These are phyloP conservation scores for Lutjanus erythropterus DNA, from an alignment of 2,113 vertebrate genomes.

Conservation along the genomic window DNA sequence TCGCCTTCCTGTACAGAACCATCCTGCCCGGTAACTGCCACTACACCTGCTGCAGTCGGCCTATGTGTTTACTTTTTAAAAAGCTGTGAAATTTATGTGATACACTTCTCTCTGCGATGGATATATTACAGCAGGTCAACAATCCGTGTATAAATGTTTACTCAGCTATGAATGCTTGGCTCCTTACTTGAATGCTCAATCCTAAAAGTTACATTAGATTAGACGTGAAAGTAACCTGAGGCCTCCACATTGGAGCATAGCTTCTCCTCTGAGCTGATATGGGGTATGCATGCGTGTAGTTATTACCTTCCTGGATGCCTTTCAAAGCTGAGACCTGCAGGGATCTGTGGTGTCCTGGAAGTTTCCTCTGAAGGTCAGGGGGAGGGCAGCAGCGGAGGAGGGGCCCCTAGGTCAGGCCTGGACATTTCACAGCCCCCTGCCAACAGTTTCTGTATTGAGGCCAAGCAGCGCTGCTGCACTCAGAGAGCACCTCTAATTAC, in stretches of 20 bases:
- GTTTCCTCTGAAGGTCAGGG: slow-evolving; percentile 52
- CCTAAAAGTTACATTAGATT: slow-evolving; percentile 26
- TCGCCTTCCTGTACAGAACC: slow-evolving; percentile 97
- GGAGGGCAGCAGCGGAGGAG: slow-evolving; percentile 49
- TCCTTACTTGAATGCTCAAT: not conserved
- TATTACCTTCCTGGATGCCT: slow-evolving; percentile 52
- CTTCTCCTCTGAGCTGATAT: slow-evolving; percentile 41
- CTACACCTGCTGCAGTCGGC: not conserved
- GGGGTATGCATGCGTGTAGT: slow-evolving; percentile 59
- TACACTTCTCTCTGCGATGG: not conserved
- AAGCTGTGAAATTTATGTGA: slow-evolving; percentile 7
- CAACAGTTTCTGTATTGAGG: slow-evolving; percentile 54
- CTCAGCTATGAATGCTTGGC: slow-evolving; percentile 23
- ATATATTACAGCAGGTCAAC: slow-evolving; percentile 20
- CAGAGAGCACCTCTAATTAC: slow-evolving; percentile 57
- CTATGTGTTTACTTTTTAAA: slow-evolving; percentile 1
- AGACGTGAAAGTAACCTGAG: slow-evolving; percentile 22
- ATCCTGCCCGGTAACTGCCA: slow-evolving; percentile 90
- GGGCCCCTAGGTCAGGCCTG: slow-evolving; percentile 35
- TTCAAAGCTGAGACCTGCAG: slow-evolving; percentile 48
- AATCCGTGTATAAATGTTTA: slow-evolving; percentile 22
- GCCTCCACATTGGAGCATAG: not conserved
- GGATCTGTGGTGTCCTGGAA: slow-evolving; percentile 27
- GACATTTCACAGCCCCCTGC: slow-evolving; percentile 56
- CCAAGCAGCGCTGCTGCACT: slow-evolving; percentile 17